Base-by-base conservation (phyloP, 2,113 vertebrate species). In the Albula glossodonta region DNA sequence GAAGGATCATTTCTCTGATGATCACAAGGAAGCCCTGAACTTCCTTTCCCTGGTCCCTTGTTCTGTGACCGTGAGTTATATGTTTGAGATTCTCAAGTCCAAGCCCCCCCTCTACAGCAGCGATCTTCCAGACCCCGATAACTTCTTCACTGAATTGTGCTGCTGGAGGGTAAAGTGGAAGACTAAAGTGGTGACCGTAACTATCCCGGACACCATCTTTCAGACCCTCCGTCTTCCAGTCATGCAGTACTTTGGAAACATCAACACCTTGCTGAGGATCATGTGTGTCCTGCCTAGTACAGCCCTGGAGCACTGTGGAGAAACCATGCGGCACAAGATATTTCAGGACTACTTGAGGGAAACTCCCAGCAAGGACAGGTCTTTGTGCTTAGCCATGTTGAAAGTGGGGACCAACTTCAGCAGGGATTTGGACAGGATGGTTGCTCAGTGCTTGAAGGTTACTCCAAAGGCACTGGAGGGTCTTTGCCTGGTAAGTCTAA, bases 91-190 rank as follows among this genome's bases (percentile, higher is more conserved):
- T 84, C 94, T 98, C 31, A 99, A 98, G 93, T 98, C 98, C 56
- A 99, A 97, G 88, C 96, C 97, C 7, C 97, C 98, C 25, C 95
- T 98, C 91, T 99, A 97, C 88, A 96, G 96, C 89, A 95, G 97
- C 0, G 98, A 99, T 88, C 95, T 99, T 25, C 97, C 97, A 0
- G 98, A 98, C 77, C 97, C 98, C 0, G 97, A 99, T 82, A 99
- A 98, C 0, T 97, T 99, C 84, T 97, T 97, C 82, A 98, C 97
- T 0, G 97, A 99, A 88, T 96, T 99, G 77, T 97, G 98, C 50
- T 99, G 98, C 88, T 99, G 98, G 98, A 96, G 97, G 88, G 98
- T 99, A 51, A 99, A 98, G 17, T 99, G 98, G 98, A 99, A 99
- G 87, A 98, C 98, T 82, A 95, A 98, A 92, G 97, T 98, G 19